Evolutionary conservation across 2,888 invertebrate genomes (phyloP).

Genomic region (Drosophila barbarae): DNA sequence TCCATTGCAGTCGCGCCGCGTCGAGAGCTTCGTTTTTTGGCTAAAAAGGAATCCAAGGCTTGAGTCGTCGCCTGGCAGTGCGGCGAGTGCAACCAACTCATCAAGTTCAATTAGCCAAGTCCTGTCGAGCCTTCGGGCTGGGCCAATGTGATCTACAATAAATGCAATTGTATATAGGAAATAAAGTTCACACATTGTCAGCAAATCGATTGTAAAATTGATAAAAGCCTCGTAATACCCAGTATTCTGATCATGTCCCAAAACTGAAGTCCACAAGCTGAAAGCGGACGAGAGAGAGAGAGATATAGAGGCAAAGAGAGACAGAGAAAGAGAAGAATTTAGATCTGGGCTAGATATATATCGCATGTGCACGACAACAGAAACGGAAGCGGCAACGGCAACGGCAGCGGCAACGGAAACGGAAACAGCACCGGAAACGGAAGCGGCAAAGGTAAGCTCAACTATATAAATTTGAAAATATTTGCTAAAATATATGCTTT

Average conservation of each 20-base stretch:
- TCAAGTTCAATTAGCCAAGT: slow-evolving; percentile 25
- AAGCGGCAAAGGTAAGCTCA: slow-evolving; percentile 18
- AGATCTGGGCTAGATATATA: slow-evolving; percentile 24
- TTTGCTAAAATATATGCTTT: background rate
- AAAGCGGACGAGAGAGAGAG: background rate
- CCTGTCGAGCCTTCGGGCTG: background rate
- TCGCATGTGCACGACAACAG: slow-evolving; percentile 26
- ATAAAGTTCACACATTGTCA: slow-evolving; percentile 7
- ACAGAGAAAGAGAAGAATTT: background rate
- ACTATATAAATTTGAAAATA: background rate
- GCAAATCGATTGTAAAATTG: background rate
- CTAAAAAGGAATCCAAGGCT: slow-evolving; percentile 13
- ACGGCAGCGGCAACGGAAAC: slow-evolving; percentile 16
- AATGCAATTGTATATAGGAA: slow-evolving; percentile 31
- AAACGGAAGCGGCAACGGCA: slow-evolving; percentile 20
- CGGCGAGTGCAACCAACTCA: slow-evolving; percentile 9
- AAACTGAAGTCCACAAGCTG: background rate
- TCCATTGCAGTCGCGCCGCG: slow-evolving; percentile 13
- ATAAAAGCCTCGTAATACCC: background rate
- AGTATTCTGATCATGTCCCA: slow-evolving; percentile 12
- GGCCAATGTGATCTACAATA: slow-evolving; percentile 44
- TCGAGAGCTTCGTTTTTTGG: slow-evolving; percentile 8
- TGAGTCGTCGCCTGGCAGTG: slow-evolving; percentile 2
- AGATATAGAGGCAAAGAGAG: background rate
- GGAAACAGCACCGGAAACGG: slow-evolving; percentile 14